Percentiles rank a stretch among this genome's conserved stretches.
Conservation (phyloP, 2,888 invertebrate species). For the Platycnemis pennipes region DNA sequence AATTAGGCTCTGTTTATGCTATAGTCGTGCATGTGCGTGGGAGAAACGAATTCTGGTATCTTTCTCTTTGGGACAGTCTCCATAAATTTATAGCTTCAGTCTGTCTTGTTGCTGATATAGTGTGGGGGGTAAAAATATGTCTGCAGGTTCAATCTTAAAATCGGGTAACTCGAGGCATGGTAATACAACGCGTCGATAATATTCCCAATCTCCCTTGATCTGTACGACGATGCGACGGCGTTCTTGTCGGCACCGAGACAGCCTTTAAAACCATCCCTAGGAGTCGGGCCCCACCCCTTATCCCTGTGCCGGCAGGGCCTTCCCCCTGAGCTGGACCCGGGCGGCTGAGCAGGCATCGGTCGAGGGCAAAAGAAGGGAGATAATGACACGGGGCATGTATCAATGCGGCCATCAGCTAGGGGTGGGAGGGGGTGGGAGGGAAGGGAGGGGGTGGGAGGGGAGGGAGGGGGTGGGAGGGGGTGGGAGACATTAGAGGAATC, state of each 20-base stretch:
- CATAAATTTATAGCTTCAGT: too few species aligned
- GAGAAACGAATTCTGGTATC: too few species aligned
- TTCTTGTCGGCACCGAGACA: too few species aligned
- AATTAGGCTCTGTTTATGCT: too few species aligned
- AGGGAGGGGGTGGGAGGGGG: not conserved
- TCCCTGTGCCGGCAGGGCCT: too few species aligned
- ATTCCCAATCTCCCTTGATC: not conserved
- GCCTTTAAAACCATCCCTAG: not conserved
- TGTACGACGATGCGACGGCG: not conserved
- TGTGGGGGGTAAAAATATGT: too few species aligned
- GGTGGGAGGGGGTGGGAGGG: not conserved
- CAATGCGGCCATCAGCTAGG: constrained; percentile 6
- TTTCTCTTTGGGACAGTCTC: too few species aligned
- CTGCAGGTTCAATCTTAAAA: too few species aligned
- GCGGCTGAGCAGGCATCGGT: not conserved
- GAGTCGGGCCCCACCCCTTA: not conserved
- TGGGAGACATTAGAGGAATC: not conserved
- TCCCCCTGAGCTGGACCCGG: not conserved
- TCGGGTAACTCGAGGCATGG: too few species aligned
- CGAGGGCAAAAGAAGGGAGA: not conserved
- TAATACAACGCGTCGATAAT: too few species aligned
- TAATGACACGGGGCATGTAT: constrained; percentile 30
- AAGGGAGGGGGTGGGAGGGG: not conserved
- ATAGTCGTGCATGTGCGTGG: too few species aligned
- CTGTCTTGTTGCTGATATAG: too few species aligned